Evolutionary conservation across 2,888 invertebrate species (phyloP).

Genomic region (Scelioninae gen. 1): DNA sequence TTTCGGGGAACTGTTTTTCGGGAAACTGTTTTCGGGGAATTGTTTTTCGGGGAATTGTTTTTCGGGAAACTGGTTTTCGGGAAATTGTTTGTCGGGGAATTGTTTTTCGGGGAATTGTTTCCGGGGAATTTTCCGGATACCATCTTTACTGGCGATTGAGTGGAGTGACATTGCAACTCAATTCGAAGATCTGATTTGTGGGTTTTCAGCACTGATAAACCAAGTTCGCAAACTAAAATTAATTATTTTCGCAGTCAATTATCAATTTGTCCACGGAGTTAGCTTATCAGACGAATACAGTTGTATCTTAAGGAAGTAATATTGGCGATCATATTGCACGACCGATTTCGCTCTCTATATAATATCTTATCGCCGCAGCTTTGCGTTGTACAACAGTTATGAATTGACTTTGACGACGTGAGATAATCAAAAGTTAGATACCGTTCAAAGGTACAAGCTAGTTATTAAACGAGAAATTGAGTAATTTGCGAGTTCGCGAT

Average conservation of each 20-base stretch:
- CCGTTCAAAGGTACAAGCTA: slow-evolving; percentile 23
- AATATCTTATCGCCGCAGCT: slow-evolving; percentile 6
- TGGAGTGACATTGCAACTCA: neutral
- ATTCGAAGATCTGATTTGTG: slow-evolving; percentile 2
- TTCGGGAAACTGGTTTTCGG: too few species aligned
- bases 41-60: too few species aligned
- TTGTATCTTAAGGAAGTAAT: neutral
- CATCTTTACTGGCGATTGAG: neutral
- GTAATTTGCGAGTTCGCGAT: slow-evolving; percentile 24
- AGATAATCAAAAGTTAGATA: slow-evolving; percentile 46
- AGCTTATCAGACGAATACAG: slow-evolving; percentile 10
- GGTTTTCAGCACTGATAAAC: neutral
- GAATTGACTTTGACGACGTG: slow-evolving; percentile 38
- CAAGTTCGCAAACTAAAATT: slow-evolving; percentile 4
- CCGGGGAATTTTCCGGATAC: too few species aligned
- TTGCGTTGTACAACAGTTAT: slow-evolving; percentile 31
- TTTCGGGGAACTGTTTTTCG: too few species aligned
- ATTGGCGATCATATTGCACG: slow-evolving; percentile 6
- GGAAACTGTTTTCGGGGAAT: too few species aligned
- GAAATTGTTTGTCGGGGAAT: too few species aligned
- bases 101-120: too few species aligned
- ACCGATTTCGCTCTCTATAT: neutral
- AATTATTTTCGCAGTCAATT: slow-evolving; percentile 18
- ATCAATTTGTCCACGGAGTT: slow-evolving; percentile 18
- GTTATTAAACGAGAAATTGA: slow-evolving; percentile 37